These are phyloP conservation scores for Huso huso DNA, from an alignment of 2,797 vertebrate species.

Conservation along the genomic window DNA sequence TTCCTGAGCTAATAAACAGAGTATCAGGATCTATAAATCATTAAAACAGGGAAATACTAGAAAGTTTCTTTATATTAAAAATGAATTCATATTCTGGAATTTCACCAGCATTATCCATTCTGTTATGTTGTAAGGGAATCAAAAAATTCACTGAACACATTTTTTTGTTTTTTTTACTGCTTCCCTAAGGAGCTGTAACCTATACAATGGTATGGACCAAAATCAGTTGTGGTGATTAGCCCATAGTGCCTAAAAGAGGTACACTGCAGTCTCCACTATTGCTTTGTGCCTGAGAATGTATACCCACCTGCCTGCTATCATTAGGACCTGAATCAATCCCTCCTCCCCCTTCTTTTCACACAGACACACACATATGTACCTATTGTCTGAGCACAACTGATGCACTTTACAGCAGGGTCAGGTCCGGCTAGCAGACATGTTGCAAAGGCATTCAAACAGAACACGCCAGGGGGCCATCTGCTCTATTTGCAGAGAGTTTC, in stretches of 20 bases:
- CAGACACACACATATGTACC: slow-evolving; percentile 12
- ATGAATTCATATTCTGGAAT: too few relatives aligned
- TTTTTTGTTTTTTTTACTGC: too few relatives aligned
- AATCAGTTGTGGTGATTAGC: background rate
- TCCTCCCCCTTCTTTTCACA: slow-evolving; percentile 1
- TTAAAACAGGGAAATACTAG: too few relatives aligned
- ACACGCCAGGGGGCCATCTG: slow-evolving; percentile 50
- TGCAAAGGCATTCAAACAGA: slow-evolving; percentile 27
- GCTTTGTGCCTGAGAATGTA: slow-evolving; percentile 13
- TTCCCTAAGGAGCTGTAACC: too few relatives aligned
- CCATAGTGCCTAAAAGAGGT: background rate
- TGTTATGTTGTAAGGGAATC: too few relatives aligned
- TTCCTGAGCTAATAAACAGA: background rate
- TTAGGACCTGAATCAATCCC: background rate
- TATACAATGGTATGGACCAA: too few relatives aligned
- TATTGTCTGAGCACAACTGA: slow-evolving; percentile 41
- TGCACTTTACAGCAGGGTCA: slow-evolving; percentile 49
- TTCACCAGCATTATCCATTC: too few relatives aligned
- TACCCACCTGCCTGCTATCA: slow-evolving; percentile 1
- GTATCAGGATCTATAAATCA: too few relatives aligned
- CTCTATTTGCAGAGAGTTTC: slow-evolving; percentile 23
- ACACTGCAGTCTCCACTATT: slow-evolving; percentile 15
- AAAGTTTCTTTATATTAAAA: too few relatives aligned
- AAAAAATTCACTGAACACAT: too few relatives aligned
- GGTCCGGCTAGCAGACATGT: slow-evolving; percentile 31